Conservation (phyloP, 2,888 invertebrate species). For the Osmoderma eremita region DNA sequence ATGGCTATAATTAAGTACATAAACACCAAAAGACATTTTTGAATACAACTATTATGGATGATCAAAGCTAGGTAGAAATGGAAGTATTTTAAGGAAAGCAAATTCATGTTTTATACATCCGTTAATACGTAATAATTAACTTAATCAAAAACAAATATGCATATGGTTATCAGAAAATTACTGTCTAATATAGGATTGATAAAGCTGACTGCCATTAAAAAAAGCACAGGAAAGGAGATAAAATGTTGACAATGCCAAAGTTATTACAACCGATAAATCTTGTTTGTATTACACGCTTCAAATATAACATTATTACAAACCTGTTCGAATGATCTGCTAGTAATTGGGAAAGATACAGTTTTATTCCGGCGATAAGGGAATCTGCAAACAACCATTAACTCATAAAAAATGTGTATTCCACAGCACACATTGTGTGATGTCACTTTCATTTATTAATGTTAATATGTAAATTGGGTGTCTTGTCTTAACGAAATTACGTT, state of each 20-base stretch:
- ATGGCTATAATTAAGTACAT: too few species aligned
- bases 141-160: slow-evolving; percentile 20
- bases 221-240: slow-evolving; percentile 10
- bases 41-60: too few species aligned
- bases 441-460: too few species aligned
- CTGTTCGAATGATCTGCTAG: slow-evolving; percentile 19
- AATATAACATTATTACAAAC: slow-evolving; percentile 11
- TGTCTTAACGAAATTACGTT: too few species aligned
- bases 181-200: slow-evolving; percentile 9
- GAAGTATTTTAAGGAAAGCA: neutral
- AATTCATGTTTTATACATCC: slow-evolving; percentile 6
- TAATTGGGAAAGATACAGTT: slow-evolving; percentile 13
- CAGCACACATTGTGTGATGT: too few species aligned
- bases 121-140: slow-evolving; percentile 3
- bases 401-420: slow-evolving; percentile 7
- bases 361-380: slow-evolving; percentile 12
- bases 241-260: slow-evolving; percentile 27
- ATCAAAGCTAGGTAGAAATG: too few species aligned
- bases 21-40: too few species aligned
- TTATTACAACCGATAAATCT: slow-evolving; percentile 31
- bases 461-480: too few species aligned
- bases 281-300: slow-evolving; percentile 34
- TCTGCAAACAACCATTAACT: slow-evolving; percentile 22
- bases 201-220: slow-evolving; percentile 26
- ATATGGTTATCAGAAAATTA: slow-evolving; percentile 19